Base-by-base conservation (phyloP, 2,888 invertebrate species). In the Mactromeris polynyma region DNA sequence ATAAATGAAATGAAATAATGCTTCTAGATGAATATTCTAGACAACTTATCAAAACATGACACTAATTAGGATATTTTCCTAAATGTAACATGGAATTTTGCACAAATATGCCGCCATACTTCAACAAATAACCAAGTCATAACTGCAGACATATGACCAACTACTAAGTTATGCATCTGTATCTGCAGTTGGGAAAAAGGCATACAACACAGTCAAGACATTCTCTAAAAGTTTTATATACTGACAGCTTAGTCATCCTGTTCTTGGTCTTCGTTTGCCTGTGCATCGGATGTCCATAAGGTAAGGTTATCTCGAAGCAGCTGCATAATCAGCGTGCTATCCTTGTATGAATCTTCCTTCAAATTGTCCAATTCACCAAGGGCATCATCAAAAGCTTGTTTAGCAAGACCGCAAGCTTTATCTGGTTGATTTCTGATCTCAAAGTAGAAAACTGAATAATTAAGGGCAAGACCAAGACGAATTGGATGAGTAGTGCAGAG, bases 401-500 rank as follows among this genome's bases (percentile, higher is more conserved):
- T 99, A 96, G 99, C 99, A 97, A 99, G 98, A 97, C 99, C 99
- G 97, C 99, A 99, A 97, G 99, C 99, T 97, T 99, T 98, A 97
- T 99, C 99, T 97, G 99, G 99, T 97, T 99, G 98, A 98, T 99
- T 99, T 97, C 99, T 98, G 97, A 99, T 99, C 98, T 99, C 99
- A 97, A 99, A 99, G 98, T 99, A 99, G 98, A 99, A 99, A 97
- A 99, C 99, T 97, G 99, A 99, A 98, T 99, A 99, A 98, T 99
- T 99, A 97, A 99, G 98, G 96, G 99, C 99, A 97, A 99, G 98
- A 97, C 99, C 99, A 97, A 99, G 98, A 97, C 99, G 98, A 97
- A 99, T 99, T 97, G 99, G 99, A 97, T 99, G 99, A 97, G 99
- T 99, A 95, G 99, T 99, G 97, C 98, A 98, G 99, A 99, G 99